phyloP scores from a whole-genome alignment of 2,797 vertebrate genomes.

The Pangasius mekongensis region DNA sequence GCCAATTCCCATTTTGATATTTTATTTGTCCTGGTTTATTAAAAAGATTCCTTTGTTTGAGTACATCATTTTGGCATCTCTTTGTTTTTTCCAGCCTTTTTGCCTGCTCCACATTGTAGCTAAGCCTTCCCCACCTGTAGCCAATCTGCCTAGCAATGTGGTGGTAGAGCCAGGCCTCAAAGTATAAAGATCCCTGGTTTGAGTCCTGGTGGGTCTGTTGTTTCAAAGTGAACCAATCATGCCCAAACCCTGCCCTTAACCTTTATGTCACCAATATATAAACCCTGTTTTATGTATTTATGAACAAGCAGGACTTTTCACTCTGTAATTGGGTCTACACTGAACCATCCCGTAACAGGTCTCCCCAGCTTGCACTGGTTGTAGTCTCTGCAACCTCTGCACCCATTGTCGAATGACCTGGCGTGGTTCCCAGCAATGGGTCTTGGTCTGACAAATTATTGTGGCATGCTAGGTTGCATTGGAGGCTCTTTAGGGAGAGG shows the following conservation, averaged over 20 bases:
- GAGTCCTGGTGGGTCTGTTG: neutral
- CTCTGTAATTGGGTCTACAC: neutral
- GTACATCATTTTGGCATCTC: neutral
- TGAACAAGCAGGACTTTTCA: neutral
- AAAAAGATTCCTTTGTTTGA: neutral
- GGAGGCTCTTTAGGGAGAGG: neutral
- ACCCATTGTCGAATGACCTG: no score
- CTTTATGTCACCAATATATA: neutral
- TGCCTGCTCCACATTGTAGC: neutral
- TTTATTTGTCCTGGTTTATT: neutral
- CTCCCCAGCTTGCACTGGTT: neutral
- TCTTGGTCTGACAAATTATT: neutral
- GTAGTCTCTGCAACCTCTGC: neutral
- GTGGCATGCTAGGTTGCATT: neutral
- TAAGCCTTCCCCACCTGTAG: neutral
- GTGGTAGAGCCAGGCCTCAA: neutral
- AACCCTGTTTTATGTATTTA: neutral
- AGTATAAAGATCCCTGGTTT: neutral
- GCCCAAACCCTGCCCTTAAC: neutral
- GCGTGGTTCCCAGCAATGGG: neutral
- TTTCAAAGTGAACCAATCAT: neutral
- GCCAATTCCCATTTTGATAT: neutral
- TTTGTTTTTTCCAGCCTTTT: neutral
- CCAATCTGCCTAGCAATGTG: neutral
- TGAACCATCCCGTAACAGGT: neutral